These are phyloP conservation scores for Xenops minutus DNA, from an alignment of 2,797 vertebrate species.

Conservation along the genomic window DNA sequence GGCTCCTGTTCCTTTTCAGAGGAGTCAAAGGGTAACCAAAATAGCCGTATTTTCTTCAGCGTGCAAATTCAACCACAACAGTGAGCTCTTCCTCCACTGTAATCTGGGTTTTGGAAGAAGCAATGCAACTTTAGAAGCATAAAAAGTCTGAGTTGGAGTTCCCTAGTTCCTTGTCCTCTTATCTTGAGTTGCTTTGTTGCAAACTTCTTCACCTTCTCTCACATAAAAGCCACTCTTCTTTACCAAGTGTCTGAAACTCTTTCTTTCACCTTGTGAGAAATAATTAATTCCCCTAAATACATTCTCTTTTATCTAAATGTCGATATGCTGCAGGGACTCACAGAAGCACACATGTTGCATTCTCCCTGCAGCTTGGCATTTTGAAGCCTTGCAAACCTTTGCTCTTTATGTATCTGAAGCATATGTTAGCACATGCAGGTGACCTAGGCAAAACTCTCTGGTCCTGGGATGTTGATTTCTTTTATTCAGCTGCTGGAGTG, in stretches of 20 bases:
- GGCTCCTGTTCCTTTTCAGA: neutral
- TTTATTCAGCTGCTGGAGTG: neutral
- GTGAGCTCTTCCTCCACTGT: neutral
- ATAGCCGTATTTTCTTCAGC: neutral
- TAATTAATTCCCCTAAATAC: neutral
- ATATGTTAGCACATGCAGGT: neutral
- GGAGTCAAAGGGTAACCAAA: neutral
- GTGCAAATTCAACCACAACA: neutral
- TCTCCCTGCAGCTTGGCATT: neutral
- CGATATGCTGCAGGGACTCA: neutral
- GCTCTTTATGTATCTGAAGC: neutral
- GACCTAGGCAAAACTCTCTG: neutral
- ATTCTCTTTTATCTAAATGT: neutral
- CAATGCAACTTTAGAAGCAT: neutral
- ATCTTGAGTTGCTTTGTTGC: neutral
- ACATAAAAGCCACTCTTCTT: neutral
- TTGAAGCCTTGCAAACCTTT: neutral
- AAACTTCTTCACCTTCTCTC: neutral
- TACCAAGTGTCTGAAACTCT: neutral
- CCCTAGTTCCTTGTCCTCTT: neutral
- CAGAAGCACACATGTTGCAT: neutral
- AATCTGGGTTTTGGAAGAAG: neutral
- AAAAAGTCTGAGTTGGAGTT: neutral
- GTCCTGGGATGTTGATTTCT: neutral
- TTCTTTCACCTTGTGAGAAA: neutral